phyloP scores from a whole-genome alignment of 2,888 invertebrate species.

The Chelonus formosanus region DNA sequence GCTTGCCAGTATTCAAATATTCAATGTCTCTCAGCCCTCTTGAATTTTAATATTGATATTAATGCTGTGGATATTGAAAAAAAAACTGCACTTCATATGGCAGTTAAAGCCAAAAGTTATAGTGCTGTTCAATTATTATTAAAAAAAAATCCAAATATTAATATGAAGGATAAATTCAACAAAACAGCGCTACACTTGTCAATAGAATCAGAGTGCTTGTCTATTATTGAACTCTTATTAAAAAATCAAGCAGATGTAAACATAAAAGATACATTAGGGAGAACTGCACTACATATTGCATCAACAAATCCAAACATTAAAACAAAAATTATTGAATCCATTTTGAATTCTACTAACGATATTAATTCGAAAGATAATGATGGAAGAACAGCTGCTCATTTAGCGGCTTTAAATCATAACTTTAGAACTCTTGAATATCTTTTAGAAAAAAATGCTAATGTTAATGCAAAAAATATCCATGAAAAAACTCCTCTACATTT shows the following conservation, averaged over 20 bases:
- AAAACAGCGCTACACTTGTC: background rate
- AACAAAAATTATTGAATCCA: background rate
- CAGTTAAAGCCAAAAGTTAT: background rate
- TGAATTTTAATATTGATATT: background rate
- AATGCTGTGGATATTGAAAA: background rate
- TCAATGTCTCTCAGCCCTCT: background rate
- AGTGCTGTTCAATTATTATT: too few relatives aligned
- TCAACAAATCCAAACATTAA: background rate
- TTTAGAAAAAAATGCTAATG: background rate
- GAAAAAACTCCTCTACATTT: background rate
- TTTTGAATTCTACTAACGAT: background rate
- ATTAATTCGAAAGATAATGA: background rate
- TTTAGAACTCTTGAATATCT: background rate
- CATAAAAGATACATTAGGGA: background rate
- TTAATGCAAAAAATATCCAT: background rate
- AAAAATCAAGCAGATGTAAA: background rate
- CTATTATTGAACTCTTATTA: background rate
- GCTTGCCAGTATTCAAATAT: background rate
- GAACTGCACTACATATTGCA: background rate
- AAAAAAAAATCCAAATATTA: background rate
- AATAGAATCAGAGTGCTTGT: background rate
- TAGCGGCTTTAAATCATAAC: background rate
- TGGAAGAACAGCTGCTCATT: background rate
- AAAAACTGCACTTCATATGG: background rate
- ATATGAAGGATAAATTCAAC: background rate